Percentiles rank a stretch among this genome's conserved stretches.
Conservation (phyloP, 2,797 vertebrate genomes). For the Eospalax fontanierii region DNA sequence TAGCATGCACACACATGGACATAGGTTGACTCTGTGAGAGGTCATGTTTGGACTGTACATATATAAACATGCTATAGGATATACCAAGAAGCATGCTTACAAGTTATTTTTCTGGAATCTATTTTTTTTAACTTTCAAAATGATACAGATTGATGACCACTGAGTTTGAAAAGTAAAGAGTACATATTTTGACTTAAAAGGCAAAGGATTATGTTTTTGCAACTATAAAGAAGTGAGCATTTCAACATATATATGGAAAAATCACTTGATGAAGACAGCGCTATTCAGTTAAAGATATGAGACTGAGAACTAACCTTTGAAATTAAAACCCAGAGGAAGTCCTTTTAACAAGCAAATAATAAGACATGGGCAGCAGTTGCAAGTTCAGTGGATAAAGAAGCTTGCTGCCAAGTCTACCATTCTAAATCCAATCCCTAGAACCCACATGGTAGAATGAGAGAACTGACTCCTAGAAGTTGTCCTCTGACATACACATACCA, state of each 20-base stretch:
- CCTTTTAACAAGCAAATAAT: background rate
- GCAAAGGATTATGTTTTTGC: slow-evolving; percentile 6
- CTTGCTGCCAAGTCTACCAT: background rate
- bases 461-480: background rate
- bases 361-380: background rate
- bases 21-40: slow-evolving; percentile 17
- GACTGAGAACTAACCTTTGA: slow-evolving; percentile 60
- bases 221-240: slow-evolving; percentile 47
- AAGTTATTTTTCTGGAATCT: slow-evolving; percentile 68
- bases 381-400: background rate
- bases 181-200: slow-evolving; percentile 60
- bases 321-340: slow-evolving; percentile 53
- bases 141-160: slow-evolving; percentile 2
- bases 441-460: background rate
- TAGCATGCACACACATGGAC: background rate
- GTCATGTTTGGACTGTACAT: background rate
- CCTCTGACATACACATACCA: background rate
- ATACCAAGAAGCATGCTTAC: background rate
- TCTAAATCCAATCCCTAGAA: background rate
- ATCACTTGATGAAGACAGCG: background rate
- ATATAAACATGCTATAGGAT: background rate
- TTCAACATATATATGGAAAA: slow-evolving; percentile 41
- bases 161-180: slow-evolving; percentile 69
- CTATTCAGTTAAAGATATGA: background rate
- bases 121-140: slow-evolving; percentile 60